Evolutionary conservation across 2,113 vertebrate species (phyloP), one percentile per base, ranked within the genome.

Genomic region (Puma concolor): DNA sequence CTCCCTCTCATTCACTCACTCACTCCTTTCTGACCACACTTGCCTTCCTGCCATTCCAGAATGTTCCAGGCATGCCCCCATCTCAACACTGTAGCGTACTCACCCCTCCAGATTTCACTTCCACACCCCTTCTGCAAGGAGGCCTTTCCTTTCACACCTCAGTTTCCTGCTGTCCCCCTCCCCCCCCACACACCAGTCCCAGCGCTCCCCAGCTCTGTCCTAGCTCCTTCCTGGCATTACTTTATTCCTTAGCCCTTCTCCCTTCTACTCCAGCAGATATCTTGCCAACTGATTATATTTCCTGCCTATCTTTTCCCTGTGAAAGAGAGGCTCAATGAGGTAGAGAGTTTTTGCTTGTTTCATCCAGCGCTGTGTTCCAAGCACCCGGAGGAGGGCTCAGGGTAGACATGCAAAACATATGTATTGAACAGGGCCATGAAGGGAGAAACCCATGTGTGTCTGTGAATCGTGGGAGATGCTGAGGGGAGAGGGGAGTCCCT

Each of bases 121-220:
- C 29, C 21, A 13, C 0, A 7, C 19, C 8, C 5, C 15, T 64
- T 60, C 17, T 16, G 0, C 44, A 2, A 7, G 69, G 21, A 54
- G 23, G 12, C 48, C 63, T 91, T 69, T 60, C 50, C 21, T 33
- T 1, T 9, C 27, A 50, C 17, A 12, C 44, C 29, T 54, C 21
- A 2, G 38, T 48, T 10, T n/a, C n/a, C 10, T 11, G 27, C 66
- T 50, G 2, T 29, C 52, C 48, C 29, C 10, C 9, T 23, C 36
- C 52, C 54, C 8, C 44, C 44, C 44, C 44, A n/a, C 44, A 44
- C 44, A 44, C 44, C 44, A 21, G 23, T 41, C 13, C 25, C 15
- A 2, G 0, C 3, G 4, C 33, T 57, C 66, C 38, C 7, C 1
- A 7, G 7, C 25, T 76, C 72, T 48, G 41, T 48, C 14, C 15